Evolutionary conservation across 2,888 invertebrate species (phyloP), one percentile per base, ranked within the genome.

Genomic region (Agrotis segetum): DNA sequence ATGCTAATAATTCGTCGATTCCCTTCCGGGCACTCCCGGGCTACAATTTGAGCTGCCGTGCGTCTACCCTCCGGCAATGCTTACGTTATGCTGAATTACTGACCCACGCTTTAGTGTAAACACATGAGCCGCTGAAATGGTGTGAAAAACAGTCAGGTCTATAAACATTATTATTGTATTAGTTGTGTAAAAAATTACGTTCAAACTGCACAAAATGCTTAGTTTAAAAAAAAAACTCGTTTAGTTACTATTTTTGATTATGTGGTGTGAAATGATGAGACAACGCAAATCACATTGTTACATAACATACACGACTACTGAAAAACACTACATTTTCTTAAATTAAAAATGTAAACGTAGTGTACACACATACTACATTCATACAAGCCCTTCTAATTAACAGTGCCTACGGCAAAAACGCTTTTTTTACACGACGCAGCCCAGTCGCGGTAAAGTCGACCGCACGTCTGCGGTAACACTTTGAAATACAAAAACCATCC

Each of bases 1-100:
- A 72, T 44, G 63, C 46, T 67, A 71, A 81, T 79, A 76, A 76
- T 71, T 71, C 17, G 72, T 19, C 16, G 46, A 77, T 72, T 56
- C 55, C 64, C 68, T 69, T 58, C 64, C 71, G 77, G 61, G 64
- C 61, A 68, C 77, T 68, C 67, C 56, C 61, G 67, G 55, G 47
- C 47, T 40, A 46, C 63, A 68, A 29, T 79, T 64, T 56, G 56
- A 58, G 67, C 21, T 14, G 29, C 17, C 63, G 16, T 21, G 21
- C n/a, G 21, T 40, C 44, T 44, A 47, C 64, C 81, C 67, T 19
- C 6, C 34, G 68, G 81, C 71, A 29, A 1, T 29, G 34, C 24
- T 34, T 65, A 60, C 52, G 67, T 67, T 70, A 60, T 59, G 21
- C 46, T 29, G 44, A 63, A 81, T 75, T 75, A 77, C 67, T 74